Evolutionary conservation across 2,797 vertebrate species (phyloP).

Genomic region (Pseudotriccus pelzelni): DNA sequence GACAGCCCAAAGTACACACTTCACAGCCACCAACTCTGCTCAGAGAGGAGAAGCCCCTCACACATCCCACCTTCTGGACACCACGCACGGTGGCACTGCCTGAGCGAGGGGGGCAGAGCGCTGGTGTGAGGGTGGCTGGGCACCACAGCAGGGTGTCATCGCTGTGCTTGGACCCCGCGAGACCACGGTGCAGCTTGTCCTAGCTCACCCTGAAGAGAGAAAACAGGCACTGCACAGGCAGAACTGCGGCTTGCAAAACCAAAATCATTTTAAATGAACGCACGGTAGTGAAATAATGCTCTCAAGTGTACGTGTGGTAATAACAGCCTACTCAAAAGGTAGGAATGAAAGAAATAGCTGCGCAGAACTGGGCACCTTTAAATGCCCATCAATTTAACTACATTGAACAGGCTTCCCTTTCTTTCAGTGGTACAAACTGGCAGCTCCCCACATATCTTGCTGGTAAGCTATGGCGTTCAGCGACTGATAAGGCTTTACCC

Average conservation of each 20-base stretch:
- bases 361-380: neutral
- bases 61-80: rapidly evolving
- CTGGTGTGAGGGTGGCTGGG: rapidly evolving
- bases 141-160: rapidly evolving
- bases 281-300: neutral
- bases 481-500: neutral
- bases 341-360: neutral
- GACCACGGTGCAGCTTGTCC: rapidly evolving
- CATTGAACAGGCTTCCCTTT: neutral
- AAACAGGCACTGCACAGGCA: neutral
- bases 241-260: neutral
- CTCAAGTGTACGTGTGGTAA: neutral
- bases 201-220: neutral
- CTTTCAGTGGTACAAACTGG: neutral
- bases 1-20: rapidly evolving
- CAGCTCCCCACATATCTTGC: neutral
- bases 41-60: rapidly evolving
- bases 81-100: rapidly evolving
- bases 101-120: neutral
- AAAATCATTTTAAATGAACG: rapidly evolving
- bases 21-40: neutral
- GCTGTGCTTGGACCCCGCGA: rapidly evolving
- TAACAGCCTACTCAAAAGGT: neutral
- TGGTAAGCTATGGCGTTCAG: slow-evolving; percentile 14
- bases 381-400: neutral